Conservation (phyloP, 1,140 invertebrate genomes). For the Lysiphlebus fabarum region DNA sequence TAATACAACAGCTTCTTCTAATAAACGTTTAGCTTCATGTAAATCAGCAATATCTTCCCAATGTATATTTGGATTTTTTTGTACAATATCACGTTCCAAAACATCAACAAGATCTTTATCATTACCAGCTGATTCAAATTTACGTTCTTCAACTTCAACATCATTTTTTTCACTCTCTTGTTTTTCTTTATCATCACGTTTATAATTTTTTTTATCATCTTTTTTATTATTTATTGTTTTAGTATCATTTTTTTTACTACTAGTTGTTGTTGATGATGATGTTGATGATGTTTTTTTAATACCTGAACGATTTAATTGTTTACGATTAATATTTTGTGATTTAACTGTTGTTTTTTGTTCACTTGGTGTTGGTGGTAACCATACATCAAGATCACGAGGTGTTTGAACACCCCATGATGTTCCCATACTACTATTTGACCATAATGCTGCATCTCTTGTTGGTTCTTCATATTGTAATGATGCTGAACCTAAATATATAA, state of each 20-base stretch:
- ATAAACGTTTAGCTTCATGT: conserved; percentile 86
- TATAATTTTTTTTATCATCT: conserved; percentile 60
- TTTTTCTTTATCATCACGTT: conserved; percentile 56
- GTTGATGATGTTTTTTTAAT: conserved; percentile 46
- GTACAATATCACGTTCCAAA: conserved; percentile 94
- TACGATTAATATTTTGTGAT: conserved; percentile 49
- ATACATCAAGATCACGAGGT: conserved; percentile 78
- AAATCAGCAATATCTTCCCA: conserved; percentile 99
- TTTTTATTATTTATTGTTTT: conserved; percentile 53
- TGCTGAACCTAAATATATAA: conserved; percentile 31
- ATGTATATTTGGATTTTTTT: conserved; percentile 94
- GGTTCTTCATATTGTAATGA: conserved; percentile 62
- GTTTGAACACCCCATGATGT: conserved; percentile 73
- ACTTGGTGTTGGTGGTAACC: conserved; percentile 83
- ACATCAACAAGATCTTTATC: conserved; percentile 94
- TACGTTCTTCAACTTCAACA: conserved; percentile 75
- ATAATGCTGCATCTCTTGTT: conserved; percentile 54
- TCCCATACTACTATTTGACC: conserved; percentile 41
- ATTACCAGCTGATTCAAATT: conserved; percentile 86
- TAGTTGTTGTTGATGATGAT: conserved; percentile 1
- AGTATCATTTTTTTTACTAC: conserved; percentile 42
- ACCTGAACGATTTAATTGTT: conserved; percentile 51
- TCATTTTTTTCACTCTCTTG: conserved; percentile 66
- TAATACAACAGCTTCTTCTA: conserved; percentile 97
- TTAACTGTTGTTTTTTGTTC: conserved; percentile 58